These are phyloP conservation scores for Dyspetes luteomarginatus DNA, from an alignment of 2,888 invertebrate genomes.

Conservation along the genomic window DNA sequence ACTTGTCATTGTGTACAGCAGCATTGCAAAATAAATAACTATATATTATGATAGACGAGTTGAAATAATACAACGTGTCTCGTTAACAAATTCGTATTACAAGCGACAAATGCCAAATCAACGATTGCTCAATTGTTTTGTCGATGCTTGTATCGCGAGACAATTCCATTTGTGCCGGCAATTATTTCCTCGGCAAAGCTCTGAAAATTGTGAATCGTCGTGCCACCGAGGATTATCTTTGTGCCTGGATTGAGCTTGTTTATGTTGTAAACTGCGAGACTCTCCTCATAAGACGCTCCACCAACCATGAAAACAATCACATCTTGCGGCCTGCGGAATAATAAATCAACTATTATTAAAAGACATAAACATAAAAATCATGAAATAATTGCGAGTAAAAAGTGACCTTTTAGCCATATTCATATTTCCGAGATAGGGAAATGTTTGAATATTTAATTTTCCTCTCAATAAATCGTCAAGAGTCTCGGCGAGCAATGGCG, in stretches of 20 bases:
- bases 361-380: no score
- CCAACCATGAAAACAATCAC: slow-evolving; percentile 98
- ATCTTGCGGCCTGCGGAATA: slow-evolving; percentile 89
- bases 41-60: slow-evolving; percentile 61
- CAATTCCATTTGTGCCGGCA: slow-evolving; percentile 87
- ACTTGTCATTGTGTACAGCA: slow-evolving; percentile 48
- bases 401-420: slow-evolving; percentile 84
- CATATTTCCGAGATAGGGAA: slow-evolving; percentile 90
- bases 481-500: slow-evolving; percentile 94
- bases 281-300: slow-evolving; percentile 98
- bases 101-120: slow-evolving; percentile 59
- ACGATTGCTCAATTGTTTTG: slow-evolving; percentile 71
- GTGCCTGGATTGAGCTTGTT: slow-evolving; percentile 90
- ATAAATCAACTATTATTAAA: neutral
- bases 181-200: slow-evolving; percentile 92
- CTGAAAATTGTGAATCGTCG: slow-evolving; percentile 94
- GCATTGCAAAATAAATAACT: slow-evolving; percentile 57
- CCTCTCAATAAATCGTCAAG: slow-evolving; percentile 96
- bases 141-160: slow-evolving; percentile 86
- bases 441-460: slow-evolving; percentile 92
- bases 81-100: slow-evolving; percentile 71
- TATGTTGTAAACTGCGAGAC: slow-evolving; percentile 92
- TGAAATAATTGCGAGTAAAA: slow-evolving; percentile 13
- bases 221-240: slow-evolving; percentile 95
- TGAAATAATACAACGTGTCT: slow-evolving; percentile 63